A percentile compares a stretch with the other conserved stretches of the same genome.
These are phyloP conservation scores for Thalpophila matura DNA, from an alignment of 2,888 invertebrate genomes.

Conservation along the genomic window DNA sequence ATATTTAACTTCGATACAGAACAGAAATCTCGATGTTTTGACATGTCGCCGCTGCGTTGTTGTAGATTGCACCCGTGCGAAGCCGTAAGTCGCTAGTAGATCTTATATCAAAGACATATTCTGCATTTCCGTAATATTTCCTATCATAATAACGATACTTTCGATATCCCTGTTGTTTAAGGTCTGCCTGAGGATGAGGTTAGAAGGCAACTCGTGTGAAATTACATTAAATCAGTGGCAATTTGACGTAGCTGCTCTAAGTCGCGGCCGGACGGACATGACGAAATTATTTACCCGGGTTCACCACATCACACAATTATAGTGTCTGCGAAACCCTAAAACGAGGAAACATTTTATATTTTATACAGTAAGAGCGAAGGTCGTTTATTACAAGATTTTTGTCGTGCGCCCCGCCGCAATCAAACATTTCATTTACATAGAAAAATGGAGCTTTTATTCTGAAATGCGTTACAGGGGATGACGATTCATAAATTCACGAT, in stretches of 20 bases:
- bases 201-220: constrained; percentile 64
- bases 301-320: constrained; percentile 53
- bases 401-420: constrained; percentile 60
- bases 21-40: too few relatives aligned
- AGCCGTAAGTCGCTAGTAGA: too few relatives aligned
- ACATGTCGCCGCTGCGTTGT: too few relatives aligned
- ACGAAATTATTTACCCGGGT: constrained; percentile 50
- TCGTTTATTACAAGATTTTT: constrained; percentile 64
- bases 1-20: too few relatives aligned
- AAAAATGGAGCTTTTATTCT: constrained; percentile 56
- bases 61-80: too few relatives aligned
- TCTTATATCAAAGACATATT: too few relatives aligned
- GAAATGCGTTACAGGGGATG: constrained; percentile 45
- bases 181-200: constrained; percentile 26
- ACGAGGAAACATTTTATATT: constrained; percentile 55
- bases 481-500: constrained; percentile 58
- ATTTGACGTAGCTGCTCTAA: constrained; percentile 36
- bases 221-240: constrained; percentile 50
- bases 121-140: neutral
- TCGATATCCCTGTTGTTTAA: constrained; percentile 21
- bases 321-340: constrained; percentile 53
- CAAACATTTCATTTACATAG: constrained; percentile 63
- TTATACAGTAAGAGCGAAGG: constrained; percentile 51
- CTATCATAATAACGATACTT: neutral
- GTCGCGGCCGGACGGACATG: constrained; percentile 33